Evolutionary conservation across 2,113 vertebrate genomes (phyloP).

Genomic region (Trachemys scripta): DNA sequence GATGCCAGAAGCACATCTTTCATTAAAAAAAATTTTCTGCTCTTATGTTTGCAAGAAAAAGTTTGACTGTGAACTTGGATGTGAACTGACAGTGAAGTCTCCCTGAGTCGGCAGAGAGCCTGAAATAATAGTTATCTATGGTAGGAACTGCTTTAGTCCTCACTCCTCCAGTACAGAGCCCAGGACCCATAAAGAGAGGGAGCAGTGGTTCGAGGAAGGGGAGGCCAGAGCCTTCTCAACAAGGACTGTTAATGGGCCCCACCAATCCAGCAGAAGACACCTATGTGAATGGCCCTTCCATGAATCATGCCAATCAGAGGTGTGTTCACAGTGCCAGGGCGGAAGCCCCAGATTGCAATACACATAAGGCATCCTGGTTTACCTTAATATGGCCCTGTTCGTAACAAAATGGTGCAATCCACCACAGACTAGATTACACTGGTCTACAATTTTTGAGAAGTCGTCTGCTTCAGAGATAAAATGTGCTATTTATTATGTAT

Average conservation of each 20-base stretch:
- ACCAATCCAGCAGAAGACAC: rapidly evolving
- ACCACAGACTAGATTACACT: neutral
- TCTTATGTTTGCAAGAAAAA: neutral
- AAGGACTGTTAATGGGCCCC: rapidly evolving
- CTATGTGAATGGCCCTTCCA: neutral
- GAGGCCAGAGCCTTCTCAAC: neutral
- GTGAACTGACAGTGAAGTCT: neutral
- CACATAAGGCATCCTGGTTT: neutral
- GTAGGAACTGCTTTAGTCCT: neutral
- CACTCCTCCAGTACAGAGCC: neutral
- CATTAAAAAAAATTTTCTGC: neutral
- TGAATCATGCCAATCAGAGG: neutral
- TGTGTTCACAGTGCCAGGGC: neutral
- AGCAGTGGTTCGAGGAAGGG: neutral
- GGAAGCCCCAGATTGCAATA: neutral
- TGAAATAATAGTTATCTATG: neutral
- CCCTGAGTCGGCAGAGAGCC: neutral
- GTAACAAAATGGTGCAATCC: neutral
- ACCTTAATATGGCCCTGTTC: neutral
- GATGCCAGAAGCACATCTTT: neutral
- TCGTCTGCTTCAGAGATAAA: too few relatives aligned
- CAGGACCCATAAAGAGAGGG: neutral
- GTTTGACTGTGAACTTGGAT: neutral
- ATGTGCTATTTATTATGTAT: too few relatives aligned
- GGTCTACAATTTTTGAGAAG: too few relatives aligned